Base-by-base conservation (phyloP, 1,140 invertebrate species). In the Scaptomyza montana region DNA sequence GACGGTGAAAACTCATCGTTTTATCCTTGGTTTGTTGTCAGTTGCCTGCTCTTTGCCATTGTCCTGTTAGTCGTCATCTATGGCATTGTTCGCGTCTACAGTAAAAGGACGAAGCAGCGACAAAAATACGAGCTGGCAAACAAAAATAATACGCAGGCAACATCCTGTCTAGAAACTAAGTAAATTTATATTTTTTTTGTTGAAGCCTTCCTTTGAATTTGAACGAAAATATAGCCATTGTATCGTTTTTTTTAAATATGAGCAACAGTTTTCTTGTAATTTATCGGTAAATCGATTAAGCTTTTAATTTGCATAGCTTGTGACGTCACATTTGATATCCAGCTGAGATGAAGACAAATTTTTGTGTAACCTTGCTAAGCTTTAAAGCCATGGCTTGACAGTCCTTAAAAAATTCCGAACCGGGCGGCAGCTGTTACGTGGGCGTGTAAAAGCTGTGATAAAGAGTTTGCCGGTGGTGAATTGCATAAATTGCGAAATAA, bases 11-110 rank as follows among this genome's bases (percentile, higher is more conserved):
- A 55, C 30, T 62, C 74, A 0, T 61, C 74, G 2, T 87, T 79
- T 55, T 91, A 91, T 75, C 77, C 89, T 0, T 91, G 85, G 79
- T 89, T 87, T 68, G 90, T 91, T 5, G 49, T 78, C 7, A 77
- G 61, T 7, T 80, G 70, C 45, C 50, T 91, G 7, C 46, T 91
- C 0, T 46, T 90, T n/a, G 89, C 67, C 28, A 19, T 84, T n/a
- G 47, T 69, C 1, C 10, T 91, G 0, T 8, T 91, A 1, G 21
- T 56, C 12, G 71, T 65, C 1, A 57, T 91, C 0, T 86, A 80
- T 16, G 51, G 59, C 0, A 19, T 90, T 19, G 70, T 91, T 0
- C 85, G 89, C 10, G 60, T 54, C 9, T 79, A 86, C 5, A 80
- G 74, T 54, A 74, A 71, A 47, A 68, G 53, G 36, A 76, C 57